Base-by-base conservation (phyloP, 1,140 invertebrate species). In the Solenopsis invicta region DNA sequence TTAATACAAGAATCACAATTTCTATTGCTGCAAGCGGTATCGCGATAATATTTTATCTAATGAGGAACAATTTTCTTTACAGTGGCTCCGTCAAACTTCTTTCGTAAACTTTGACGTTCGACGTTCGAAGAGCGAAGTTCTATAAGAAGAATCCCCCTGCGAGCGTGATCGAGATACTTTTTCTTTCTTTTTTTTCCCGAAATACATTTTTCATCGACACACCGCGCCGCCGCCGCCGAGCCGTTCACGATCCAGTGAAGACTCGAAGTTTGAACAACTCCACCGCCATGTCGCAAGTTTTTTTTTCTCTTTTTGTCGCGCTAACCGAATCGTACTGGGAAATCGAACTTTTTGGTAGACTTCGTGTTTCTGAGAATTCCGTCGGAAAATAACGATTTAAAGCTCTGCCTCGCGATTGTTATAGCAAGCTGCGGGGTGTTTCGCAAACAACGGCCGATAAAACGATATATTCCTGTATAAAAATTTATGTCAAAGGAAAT, bases 151-250 rank as follows among this genome's bases (percentile, higher is more conserved):
- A 37, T 85, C 4, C 69, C 76, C 16, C 24, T 8, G 24, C 41
- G 24, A 50, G 18, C 16, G 16, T 37, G 80, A 52, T 66, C 69
- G 34, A 56, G 24, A 34, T 37, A 24, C 21, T 52, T 54, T 1
- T 24, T 69, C 16, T 77, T 71, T 72, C 62, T 37, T 18, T 29
- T 71, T 72, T 71, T 37, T 18, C 21, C 21, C 21, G 13, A 59
- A 69, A 75, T 74, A 66, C 61, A 84, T 54, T 75, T 87, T 75
- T 87, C 80, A 85, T 74, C 29, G 86, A n/a, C 13, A 66, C 52
- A 52, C 54, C 9, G 54, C 48, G 41, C 21, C 29, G 16, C 52
- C 48, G 41, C 21, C 29, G 16, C 52, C n/a, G 29, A 50, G 67
- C 10, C 52, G 86, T 66, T 41, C 24, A n/a, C 21, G 54, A 77